A percentile compares a stretch with the other conserved stretches of the same genome.
phyloP scores from a whole-genome alignment of 37 sponge, comb jelly and placozoan genomes.

The Petrosia ficiformis region DNA sequence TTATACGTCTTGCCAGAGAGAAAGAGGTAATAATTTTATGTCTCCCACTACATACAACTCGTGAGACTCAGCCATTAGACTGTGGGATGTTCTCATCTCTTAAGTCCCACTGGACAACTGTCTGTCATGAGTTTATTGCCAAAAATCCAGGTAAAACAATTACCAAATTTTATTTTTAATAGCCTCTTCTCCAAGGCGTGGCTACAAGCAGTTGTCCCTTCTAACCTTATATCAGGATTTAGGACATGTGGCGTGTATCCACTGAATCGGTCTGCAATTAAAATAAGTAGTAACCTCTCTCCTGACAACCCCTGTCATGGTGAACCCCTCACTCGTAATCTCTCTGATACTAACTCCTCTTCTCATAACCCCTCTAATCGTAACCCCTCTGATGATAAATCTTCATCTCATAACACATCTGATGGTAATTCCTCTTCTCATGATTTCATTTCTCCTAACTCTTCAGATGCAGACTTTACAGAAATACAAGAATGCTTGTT shows the following conservation, averaged over 20 bases:
- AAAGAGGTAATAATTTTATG: conserved; percentile 41
- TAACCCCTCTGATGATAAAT: too few species aligned
- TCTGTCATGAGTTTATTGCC: conserved; percentile 23
- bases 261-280: conserved; percentile 30
- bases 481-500: too few species aligned
- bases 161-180: conserved; percentile 32
- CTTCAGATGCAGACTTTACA: too few species aligned
- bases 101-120: conserved; percentile 27
- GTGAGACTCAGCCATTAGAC: conserved; percentile 50
- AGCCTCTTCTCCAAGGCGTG: conserved; percentile 52
- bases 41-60: conserved; percentile 61
- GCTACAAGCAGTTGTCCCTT: conserved; percentile 23
- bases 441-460: too few species aligned
- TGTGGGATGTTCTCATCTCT: conserved; percentile 40
- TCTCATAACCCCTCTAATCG: too few species aligned
- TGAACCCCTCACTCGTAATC: too few species aligned
- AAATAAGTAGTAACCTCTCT: too few species aligned
- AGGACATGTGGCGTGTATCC: conserved; percentile 37
- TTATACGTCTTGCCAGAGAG: conserved; percentile 26
- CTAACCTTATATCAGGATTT: conserved; percentile 42
- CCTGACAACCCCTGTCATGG: too few species aligned
- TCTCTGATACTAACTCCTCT: too few species aligned
- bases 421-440: too few species aligned
- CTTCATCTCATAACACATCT: too few species aligned
- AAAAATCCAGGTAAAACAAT: conserved; percentile 23